Percentiles rank a stretch among this genome's conserved stretches.
Conservation (phyloP, 2,797 vertebrate genomes). For the Distichodus sexfasciatus region DNA sequence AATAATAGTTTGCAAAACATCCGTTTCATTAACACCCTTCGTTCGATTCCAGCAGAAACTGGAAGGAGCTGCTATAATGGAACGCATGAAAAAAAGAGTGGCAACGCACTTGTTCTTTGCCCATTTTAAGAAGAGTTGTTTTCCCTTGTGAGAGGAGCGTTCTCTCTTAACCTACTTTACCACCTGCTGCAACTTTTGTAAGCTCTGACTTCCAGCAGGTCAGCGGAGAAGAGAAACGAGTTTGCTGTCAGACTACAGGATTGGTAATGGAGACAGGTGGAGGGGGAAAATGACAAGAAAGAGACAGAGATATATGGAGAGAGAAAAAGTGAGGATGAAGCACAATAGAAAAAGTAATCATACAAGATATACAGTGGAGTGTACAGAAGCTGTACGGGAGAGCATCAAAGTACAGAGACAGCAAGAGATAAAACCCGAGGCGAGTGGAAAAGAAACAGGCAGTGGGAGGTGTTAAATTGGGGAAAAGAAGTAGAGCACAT, state of each 20-base stretch:
- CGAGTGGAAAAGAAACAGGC: background rate
- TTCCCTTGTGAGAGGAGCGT: slow-evolving; percentile 13
- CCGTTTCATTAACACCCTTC: background rate
- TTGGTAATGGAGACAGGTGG: slow-evolving; percentile 4
- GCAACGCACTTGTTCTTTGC: background rate
- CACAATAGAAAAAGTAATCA: no score
- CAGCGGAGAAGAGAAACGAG: background rate
- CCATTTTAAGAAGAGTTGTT: background rate
- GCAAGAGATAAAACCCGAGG: background rate
- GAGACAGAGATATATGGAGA: background rate
- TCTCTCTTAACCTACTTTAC: slow-evolving; percentile 44
- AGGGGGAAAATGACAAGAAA: background rate
- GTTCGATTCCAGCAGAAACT: background rate
- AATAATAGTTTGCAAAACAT: slow-evolving; percentile 25
- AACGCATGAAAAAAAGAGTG: no score
- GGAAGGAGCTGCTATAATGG: background rate
- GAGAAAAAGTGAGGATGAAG: background rate
- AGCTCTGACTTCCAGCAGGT: slow-evolving; percentile 36
- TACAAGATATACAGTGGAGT: background rate
- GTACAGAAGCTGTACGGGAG: background rate
- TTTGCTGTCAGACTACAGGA: slow-evolving; percentile 18
- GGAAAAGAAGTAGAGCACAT: background rate
- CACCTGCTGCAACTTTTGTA: background rate
- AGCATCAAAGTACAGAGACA: background rate
- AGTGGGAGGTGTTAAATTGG: background rate